phyloP scores from a whole-genome alignment of 2,797 vertebrate species.

The Graptemys geographica region DNA sequence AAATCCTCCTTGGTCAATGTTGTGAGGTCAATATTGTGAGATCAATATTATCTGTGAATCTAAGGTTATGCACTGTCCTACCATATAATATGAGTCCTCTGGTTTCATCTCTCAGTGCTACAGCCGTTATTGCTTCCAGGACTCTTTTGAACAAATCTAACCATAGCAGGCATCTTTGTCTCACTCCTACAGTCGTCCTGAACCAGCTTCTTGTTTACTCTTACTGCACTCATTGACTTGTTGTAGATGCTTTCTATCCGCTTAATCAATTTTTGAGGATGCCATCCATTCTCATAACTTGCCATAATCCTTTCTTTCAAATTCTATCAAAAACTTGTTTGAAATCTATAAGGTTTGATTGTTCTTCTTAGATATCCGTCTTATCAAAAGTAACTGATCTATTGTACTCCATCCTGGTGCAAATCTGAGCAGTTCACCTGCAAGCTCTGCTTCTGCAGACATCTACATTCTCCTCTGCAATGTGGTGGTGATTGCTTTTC shows the following conservation, averaged over 20 bases:
- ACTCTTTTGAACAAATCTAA: background rate
- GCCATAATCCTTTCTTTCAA: background rate
- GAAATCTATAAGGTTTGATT: background rate
- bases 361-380: background rate
- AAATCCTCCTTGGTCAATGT: background rate
- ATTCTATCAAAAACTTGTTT: background rate
- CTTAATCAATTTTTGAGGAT: background rate
- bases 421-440: background rate
- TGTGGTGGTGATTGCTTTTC: background rate
- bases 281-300: background rate
- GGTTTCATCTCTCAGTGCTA: background rate
- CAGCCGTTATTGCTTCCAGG: background rate
- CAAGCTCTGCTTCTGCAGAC: background rate
- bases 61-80: background rate
- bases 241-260: background rate
- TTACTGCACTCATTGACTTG: background rate
- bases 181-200: background rate
- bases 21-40: background rate
- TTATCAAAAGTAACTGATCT: background rate
- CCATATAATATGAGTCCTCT: background rate
- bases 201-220: background rate
- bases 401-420: background rate
- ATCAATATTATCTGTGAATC: background rate
- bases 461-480: background rate
- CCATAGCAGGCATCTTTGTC: background rate